phyloP scores from a whole-genome alignment of 2,113 vertebrate species.

The Marmota monax region DNA sequence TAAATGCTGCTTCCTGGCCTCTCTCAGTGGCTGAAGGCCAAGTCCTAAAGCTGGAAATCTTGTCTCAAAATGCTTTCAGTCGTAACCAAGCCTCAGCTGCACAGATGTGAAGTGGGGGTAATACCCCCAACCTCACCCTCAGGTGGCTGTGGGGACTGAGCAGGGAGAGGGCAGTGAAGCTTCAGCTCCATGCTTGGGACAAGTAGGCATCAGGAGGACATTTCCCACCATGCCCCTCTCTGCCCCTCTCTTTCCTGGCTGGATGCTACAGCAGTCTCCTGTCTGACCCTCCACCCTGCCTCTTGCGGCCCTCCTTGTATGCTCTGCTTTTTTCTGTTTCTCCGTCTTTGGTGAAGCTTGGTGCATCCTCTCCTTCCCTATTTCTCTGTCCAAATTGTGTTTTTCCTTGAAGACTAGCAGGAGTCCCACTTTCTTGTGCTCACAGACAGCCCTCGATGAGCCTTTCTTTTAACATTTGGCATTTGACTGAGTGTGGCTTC shows the following conservation, averaged over 20 bases:
- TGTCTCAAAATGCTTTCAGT: background rate
- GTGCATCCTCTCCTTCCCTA: background rate
- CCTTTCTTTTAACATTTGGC: background rate
- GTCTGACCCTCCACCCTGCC: background rate
- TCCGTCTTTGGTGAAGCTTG: background rate
- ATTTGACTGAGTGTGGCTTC: background rate
- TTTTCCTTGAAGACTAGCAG: background rate
- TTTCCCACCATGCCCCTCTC: background rate
- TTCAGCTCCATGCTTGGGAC: background rate
- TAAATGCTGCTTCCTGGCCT: background rate
- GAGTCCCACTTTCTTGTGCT: background rate
- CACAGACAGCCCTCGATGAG: background rate
- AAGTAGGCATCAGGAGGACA: background rate
- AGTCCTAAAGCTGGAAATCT: background rate
- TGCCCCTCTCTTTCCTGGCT: background rate
- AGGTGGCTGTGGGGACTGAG: background rate
- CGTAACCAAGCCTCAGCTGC: background rate
- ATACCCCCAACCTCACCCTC: background rate
- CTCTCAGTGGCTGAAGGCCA: background rate
- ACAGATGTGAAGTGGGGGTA: background rate
- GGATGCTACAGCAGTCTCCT: background rate
- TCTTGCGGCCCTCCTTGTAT: background rate
- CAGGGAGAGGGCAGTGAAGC: background rate
- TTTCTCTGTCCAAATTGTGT: background rate
- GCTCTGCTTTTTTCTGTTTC: background rate